phyloP scores from a whole-genome alignment of 2,888 invertebrate species.

The Drosophila affinis region DNA sequence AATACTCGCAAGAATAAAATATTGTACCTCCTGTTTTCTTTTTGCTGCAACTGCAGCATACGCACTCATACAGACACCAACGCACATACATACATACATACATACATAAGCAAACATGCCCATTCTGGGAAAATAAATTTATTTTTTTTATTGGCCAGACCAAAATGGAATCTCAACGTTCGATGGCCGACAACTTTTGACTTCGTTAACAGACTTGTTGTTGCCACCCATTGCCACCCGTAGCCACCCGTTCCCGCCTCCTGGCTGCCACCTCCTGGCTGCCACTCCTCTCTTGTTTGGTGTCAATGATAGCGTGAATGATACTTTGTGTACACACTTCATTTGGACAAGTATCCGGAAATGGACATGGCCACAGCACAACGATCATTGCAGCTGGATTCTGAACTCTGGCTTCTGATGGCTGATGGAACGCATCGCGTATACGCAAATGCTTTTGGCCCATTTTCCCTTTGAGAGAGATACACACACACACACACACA shows the following conservation, averaged over 20 bases:
- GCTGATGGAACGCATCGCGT: constrained; percentile 56
- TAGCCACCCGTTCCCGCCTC: neutral
- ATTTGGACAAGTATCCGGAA: constrained; percentile 65
- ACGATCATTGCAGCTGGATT: constrained; percentile 24
- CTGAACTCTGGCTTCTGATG: constrained; percentile 4
- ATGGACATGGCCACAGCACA: constrained; percentile 5
- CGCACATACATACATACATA: neutral
- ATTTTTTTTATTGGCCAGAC: constrained; percentile 21
- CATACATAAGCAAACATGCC: neutral
- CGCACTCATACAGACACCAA: no score
- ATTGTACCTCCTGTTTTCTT: no score
- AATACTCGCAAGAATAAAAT: no score
- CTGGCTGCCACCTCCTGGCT: neutral
- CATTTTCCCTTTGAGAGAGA: constrained; percentile 7
- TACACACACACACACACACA: no score
- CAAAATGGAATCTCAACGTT: constrained; percentile 26
- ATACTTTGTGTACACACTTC: constrained; percentile 65
- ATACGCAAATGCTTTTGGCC: constrained; percentile 56
- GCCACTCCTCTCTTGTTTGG: constrained; percentile 49
- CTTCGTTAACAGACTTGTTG: constrained; percentile 56
- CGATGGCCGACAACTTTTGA: constrained; percentile 40
- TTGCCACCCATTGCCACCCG: constrained; percentile 12
- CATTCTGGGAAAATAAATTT: constrained; percentile 22
- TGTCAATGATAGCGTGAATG: constrained; percentile 73
- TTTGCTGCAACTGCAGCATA: neutral